These are phyloP conservation scores for Aethina tumida DNA, from an alignment of 1,140 invertebrate genomes.

Conservation along the genomic window DNA sequence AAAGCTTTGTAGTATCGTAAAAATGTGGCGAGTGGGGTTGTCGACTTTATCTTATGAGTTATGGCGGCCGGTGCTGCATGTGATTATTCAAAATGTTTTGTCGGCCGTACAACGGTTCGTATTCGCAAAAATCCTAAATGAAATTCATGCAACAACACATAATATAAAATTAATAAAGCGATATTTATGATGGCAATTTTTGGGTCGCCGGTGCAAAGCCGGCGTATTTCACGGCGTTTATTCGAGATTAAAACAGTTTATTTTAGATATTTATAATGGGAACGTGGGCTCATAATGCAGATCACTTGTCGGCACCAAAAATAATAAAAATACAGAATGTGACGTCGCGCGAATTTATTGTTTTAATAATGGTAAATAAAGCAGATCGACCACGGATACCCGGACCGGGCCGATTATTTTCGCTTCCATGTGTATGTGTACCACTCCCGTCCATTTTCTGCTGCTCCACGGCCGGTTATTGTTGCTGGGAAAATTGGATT, in stretches of 20 bases:
- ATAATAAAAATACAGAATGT: constrained; percentile 35
- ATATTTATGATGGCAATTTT: constrained; percentile 37
- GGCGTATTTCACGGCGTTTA: constrained; percentile 30
- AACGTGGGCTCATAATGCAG: constrained; percentile 33
- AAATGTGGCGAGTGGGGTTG: too few species aligned
- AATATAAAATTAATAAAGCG: constrained; percentile 32
- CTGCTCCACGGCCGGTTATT: constrained; percentile 16
- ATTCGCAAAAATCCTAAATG: constrained; percentile 16
- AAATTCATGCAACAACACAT: constrained; percentile 27
- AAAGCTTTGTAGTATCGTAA: too few species aligned
- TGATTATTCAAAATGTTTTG: too few species aligned
- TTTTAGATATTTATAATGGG: constrained; percentile 38
- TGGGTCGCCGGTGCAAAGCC: constrained; percentile 27
- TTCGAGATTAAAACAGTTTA: constrained; percentile 39
- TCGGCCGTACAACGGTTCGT: neutral
- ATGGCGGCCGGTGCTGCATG: too few species aligned
- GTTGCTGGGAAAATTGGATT: constrained; percentile 31
- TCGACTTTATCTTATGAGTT: too few species aligned
- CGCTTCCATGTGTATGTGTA: neutral
- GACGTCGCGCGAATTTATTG: constrained; percentile 36
- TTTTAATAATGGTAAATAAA: constrained; percentile 40
- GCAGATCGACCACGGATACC: constrained; percentile 27
- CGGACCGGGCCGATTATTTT: constrained; percentile 8
- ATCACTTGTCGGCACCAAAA: constrained; percentile 34
- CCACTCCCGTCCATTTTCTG: constrained; percentile 3